Percentiles rank a stretch among this genome's conserved stretches.
These are phyloP conservation scores for Dromius quadrimaculatus DNA, from an alignment of 2,888 invertebrate species.

Conservation along the genomic window DNA sequence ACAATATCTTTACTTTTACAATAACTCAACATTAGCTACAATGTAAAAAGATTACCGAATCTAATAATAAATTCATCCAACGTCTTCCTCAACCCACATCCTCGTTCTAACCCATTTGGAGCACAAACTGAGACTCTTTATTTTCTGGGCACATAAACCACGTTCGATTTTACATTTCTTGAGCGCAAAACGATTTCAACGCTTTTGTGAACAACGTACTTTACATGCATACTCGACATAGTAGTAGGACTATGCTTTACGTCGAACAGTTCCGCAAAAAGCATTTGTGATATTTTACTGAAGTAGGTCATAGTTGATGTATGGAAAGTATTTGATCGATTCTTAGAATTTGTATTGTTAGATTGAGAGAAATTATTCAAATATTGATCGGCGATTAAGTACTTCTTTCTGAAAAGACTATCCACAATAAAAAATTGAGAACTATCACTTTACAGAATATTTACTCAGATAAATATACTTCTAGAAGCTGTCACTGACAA, in stretches of 20 bases:
- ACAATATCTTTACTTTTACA: no score
- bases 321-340: constrained; percentile 1
- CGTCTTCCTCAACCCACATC: not conserved
- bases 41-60: not conserved
- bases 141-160: no score
- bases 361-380: no score
- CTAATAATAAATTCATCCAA: constrained; percentile 13
- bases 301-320: constrained; percentile 6
- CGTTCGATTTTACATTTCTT: constrained; percentile 19
- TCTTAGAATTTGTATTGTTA: not conserved
- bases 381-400: no score
- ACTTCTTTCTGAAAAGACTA: no score
- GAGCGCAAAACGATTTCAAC: constrained; percentile 12
- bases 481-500: no score
- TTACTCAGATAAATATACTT: no score
- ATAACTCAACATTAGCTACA: no score
- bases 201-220: not conserved
- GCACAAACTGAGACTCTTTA: not conserved
- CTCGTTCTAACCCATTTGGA: not conserved
- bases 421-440: no score
- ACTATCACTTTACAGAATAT: no score
- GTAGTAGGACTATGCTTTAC: not conserved
- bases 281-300: not conserved
- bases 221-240: no score
- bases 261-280: not conserved